These are phyloP conservation scores for Pelobates fuscus DNA, from an alignment of 2,113 vertebrate species.

Conservation along the genomic window DNA sequence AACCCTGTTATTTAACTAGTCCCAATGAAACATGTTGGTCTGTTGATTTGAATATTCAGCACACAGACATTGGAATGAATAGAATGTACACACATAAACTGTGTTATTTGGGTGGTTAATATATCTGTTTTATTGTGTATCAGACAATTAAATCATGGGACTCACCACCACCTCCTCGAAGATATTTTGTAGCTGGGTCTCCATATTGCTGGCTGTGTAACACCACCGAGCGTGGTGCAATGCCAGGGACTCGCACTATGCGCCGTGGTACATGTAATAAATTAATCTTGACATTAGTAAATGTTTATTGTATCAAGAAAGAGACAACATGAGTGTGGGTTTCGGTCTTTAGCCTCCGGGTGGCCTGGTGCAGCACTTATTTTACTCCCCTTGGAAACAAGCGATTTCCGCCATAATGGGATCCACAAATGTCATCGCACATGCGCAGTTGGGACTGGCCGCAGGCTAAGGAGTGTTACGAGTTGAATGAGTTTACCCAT, in stretches of 20 bases:
- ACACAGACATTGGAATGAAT: too few relatives aligned
- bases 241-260: not conserved
- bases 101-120: too few relatives aligned
- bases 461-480: too few relatives aligned
- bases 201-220: too few relatives aligned
- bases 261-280: not conserved
- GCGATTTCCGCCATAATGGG: not conserved
- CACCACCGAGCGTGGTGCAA: too few relatives aligned
- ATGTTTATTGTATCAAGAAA: not conserved
- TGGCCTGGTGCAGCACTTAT: not conserved
- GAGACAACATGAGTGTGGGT: not conserved
- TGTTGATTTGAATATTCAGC: too few relatives aligned
- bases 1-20: too few relatives aligned
- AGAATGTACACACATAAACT: too few relatives aligned
- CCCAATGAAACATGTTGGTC: too few relatives aligned
- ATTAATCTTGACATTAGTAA: not conserved
- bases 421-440: not conserved
- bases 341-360: not conserved
- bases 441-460: not conserved
- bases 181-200: slow-evolving; percentile 94
- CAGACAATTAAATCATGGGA: too few relatives aligned
- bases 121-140: too few relatives aligned
- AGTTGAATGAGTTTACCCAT: too few relatives aligned
- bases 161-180: slow-evolving; percentile 98
- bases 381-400: not conserved